A percentile compares a stretch with the other conserved stretches of the same genome.
Evolutionary conservation across 1,140 invertebrate genomes (phyloP).

Genomic region (Pararge aegeria): DNA sequence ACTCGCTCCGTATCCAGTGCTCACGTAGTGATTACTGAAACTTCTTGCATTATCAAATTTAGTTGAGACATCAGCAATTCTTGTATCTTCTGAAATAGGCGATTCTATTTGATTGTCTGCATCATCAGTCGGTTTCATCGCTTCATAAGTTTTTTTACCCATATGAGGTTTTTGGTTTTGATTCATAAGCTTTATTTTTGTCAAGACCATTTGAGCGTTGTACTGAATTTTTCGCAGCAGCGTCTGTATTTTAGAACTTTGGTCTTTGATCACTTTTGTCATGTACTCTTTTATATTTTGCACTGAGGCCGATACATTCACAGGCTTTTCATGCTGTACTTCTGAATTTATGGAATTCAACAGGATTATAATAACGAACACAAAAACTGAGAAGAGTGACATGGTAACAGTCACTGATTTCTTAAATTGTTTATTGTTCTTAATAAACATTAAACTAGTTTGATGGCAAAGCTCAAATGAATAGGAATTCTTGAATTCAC

Average conservation of each 20-base stretch:
- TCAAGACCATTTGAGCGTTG: constrained; percentile 57
- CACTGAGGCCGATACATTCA: constrained; percentile 37
- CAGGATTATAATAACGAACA: constrained; percentile 54
- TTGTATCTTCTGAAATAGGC: constrained; percentile 36
- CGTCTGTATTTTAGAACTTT: constrained; percentile 55
- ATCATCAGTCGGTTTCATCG: constrained; percentile 29
- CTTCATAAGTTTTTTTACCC: constrained; percentile 12
- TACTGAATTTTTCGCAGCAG: constrained; percentile 61
- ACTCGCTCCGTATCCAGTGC: constrained; percentile 55
- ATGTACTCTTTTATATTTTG: constrained; percentile 61
- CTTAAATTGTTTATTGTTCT: constrained; percentile 42
- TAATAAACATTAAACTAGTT: constrained; percentile 53
- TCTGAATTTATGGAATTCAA: constrained; percentile 53
- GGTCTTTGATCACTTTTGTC: constrained; percentile 60
- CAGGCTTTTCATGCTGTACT: constrained; percentile 30
- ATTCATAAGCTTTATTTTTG: constrained; percentile 50
- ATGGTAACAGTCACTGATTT: constrained; percentile 48
- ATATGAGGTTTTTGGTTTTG: constrained; percentile 36
- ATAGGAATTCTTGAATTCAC: constrained; percentile 20
- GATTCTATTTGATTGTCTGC: constrained; percentile 52
- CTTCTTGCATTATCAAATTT: constrained; percentile 38
- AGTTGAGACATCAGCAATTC: constrained; percentile 25
- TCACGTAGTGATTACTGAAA: constrained; percentile 49
- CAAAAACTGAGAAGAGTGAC: constrained; percentile 56
- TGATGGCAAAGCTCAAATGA: constrained; percentile 41